Percentiles rank a stretch among this genome's conserved stretches.
Conservation (phyloP, 2,888 invertebrate species). For the Cabera pusaria region DNA sequence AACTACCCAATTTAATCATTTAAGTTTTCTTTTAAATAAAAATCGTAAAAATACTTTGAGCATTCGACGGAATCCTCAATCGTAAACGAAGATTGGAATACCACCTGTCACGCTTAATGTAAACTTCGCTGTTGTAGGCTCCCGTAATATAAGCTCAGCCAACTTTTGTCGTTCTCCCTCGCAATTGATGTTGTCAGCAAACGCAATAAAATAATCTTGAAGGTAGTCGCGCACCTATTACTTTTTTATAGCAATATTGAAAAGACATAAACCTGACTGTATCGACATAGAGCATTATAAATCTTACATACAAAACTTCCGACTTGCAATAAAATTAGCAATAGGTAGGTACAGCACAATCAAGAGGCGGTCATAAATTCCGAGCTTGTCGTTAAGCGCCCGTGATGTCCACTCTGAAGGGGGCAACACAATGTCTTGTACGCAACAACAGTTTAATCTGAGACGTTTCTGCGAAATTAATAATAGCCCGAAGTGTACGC, state of each 20-base stretch:
- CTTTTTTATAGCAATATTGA: conserved; percentile 42
- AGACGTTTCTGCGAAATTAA: conserved; percentile 34
- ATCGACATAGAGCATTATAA: conserved; percentile 39
- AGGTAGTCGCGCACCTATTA: conserved; percentile 40
- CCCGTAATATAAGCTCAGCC: conserved; percentile 35
- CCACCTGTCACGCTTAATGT: conserved; percentile 48
- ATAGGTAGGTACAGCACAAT: conserved; percentile 28
- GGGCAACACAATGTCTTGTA: conserved; percentile 21
- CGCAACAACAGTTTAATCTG: conserved; percentile 19
- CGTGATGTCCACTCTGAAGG: conserved; percentile 20
- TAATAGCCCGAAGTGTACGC: conserved; percentile 57
- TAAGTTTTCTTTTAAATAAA: conserved; percentile 36
- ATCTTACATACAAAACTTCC: conserved; percentile 45
- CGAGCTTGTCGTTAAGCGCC: conserved; percentile 26
- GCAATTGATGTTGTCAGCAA: conserved; percentile 40
- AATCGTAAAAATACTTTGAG: conserved; percentile 41
- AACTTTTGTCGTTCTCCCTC: conserved; percentile 34
- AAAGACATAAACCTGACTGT: conserved; percentile 44
- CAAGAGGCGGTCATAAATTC: conserved; percentile 29
- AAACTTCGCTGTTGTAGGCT: conserved; percentile 28
- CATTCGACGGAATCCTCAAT: conserved; percentile 41
- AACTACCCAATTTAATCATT: conserved; percentile 34
- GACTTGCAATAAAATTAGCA: conserved; percentile 39
- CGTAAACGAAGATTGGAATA: conserved; percentile 50
- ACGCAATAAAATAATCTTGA: conserved; percentile 41